Evolutionary conservation across 2,797 vertebrate species (phyloP).

Genomic region (Apodemus agrarius): DNA sequence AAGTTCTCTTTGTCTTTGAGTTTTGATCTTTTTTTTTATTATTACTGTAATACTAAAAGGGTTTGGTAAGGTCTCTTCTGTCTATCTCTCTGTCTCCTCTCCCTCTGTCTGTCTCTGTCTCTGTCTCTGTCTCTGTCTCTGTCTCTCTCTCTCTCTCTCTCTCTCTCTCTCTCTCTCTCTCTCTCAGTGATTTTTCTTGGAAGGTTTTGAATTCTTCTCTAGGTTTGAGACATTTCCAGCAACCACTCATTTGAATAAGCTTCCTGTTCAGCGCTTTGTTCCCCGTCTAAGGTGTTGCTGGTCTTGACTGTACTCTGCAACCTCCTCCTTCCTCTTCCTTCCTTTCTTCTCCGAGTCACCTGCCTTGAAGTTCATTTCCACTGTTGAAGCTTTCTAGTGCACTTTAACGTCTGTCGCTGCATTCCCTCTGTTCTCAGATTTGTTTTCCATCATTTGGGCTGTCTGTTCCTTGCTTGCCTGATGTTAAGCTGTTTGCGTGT

Average conservation of each 20-base stretch:
- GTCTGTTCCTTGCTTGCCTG: not conserved
- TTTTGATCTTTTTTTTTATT: not conserved
- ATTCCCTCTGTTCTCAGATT: not conserved
- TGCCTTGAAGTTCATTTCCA: not conserved
- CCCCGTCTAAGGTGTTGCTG: not conserved
- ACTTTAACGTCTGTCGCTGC: not conserved
- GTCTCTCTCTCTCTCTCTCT: not conserved
- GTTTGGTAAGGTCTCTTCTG: not conserved
- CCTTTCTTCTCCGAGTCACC: not conserved
- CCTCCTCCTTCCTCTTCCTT: not conserved
- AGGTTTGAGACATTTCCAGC: not conserved
- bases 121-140: too few species aligned
- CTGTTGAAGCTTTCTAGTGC: not conserved
- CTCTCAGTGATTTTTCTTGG: not conserved
- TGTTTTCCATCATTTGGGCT: not conserved
- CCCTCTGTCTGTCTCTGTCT: too few species aligned
- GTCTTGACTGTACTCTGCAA: not conserved
- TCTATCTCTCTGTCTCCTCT: not conserved
- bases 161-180: not conserved
- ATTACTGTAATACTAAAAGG: not conserved
- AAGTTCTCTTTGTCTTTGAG: not conserved
- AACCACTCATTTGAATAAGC: not conserved
- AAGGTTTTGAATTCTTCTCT: not conserved
- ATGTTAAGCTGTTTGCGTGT: not conserved
- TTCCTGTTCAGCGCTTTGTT: not conserved